Base-by-base conservation (phyloP, 2,113 vertebrate genomes). In the Nycticorax nycticorax region DNA sequence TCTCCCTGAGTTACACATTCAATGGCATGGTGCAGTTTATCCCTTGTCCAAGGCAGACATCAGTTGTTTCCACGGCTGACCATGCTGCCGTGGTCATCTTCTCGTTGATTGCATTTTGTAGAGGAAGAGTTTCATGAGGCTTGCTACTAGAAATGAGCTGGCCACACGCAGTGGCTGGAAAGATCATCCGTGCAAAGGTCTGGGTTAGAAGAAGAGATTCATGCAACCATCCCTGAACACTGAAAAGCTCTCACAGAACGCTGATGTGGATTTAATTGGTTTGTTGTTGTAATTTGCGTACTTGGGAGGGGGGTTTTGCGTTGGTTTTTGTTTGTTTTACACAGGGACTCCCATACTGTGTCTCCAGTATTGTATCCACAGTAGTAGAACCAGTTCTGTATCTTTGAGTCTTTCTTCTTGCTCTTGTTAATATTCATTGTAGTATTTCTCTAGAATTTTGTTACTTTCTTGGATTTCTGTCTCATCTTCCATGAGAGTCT, bases 1-100 rank as follows among this genome's bases (percentile, higher is more conserved):
- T 86, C 28, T 76, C 6, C 67, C 43, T 0, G 3, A 52, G 21
- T 68, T 67, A 14, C 0, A 48, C 4, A 0, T 55, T 66, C 23
- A 16, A 0, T 4, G 11, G 6, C 24, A 22, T 19, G 30, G 20
- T 30, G 14, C 6, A 53, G 30, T 72, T 77, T 53, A 13, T 57
- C 35, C 12, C 35, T 74, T 80, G 27, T 33, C 37, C 39, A 23
- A 39, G 48, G 28, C 53, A 47, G 19, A 24, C 6, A 4, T 57
- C 24, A 0, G 4, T 48, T 69, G 27, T 86, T 88, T 68, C 20
- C 30, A 6, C 3, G 8, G 30, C 18, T 62, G 63, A 21, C 43
- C 6, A 2, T 33, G 45, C 64, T 87, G 24, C 41, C 37, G 47
- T 6, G 4, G 1, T 55, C 45, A 24, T 79, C 9, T 30, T 71